A percentile compares a stretch with the other conserved stretches of the same genome.
These are phyloP conservation scores for Saturnia japonica DNA, from an alignment of 2,888 invertebrate genomes.

Conservation along the genomic window DNA sequence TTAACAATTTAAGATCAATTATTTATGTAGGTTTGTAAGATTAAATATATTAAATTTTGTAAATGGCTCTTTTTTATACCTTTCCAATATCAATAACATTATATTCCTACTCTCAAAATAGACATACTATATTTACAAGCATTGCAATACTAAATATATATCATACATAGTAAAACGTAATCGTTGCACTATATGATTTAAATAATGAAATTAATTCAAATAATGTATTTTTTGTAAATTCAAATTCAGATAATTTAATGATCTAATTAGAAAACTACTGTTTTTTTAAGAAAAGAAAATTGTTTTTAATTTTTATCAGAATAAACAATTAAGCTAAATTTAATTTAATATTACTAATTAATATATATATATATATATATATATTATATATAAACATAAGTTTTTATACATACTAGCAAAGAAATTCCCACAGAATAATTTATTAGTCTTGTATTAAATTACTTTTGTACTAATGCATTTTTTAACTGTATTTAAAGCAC, in stretches of 20 bases:
- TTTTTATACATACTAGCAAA: background rate
- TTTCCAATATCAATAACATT: background rate
- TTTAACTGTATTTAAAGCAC: constrained; percentile 12
- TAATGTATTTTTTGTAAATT: background rate
- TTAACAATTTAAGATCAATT: too few species aligned
- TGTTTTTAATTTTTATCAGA: background rate
- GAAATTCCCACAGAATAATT: background rate
- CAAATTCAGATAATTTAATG: background rate
- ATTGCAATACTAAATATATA: too few species aligned
- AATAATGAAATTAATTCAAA: background rate
- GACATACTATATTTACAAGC: background rate
- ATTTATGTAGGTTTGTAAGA: too few species aligned
- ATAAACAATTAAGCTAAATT: background rate
- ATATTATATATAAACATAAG: background rate
- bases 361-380: too few species aligned
- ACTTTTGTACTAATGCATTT: constrained; percentile 12
- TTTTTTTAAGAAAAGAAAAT: background rate
- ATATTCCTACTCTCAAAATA: background rate
- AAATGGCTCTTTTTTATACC: too few species aligned
- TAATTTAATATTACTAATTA: background rate
- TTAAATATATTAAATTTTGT: too few species aligned
- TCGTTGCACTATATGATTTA: background rate
- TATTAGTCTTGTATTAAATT: constrained; percentile 2
- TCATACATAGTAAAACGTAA: background rate
- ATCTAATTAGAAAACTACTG: background rate